A percentile compares a stretch with the other conserved stretches of the same genome.
Conservation (phyloP, 2,888 invertebrate species). For the Drosophila aldrichi region DNA sequence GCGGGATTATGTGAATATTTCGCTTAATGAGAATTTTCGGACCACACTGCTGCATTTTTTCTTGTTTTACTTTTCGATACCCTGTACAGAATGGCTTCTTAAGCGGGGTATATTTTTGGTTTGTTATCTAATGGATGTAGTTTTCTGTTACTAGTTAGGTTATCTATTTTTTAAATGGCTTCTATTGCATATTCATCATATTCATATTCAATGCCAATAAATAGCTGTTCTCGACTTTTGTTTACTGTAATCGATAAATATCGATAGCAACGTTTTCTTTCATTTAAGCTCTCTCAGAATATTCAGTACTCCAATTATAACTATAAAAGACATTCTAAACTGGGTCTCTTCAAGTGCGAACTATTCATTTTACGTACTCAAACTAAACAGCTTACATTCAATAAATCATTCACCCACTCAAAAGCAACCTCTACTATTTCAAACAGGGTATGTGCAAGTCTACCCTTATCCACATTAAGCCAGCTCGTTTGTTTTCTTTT, state of each 20-base stretch:
- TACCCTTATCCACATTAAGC: rapidly evolving
- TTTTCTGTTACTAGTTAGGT: neutral
- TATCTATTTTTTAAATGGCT: too few species aligned
- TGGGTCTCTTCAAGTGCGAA: too few species aligned
- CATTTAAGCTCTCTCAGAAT: too few species aligned
- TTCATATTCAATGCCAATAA: too few species aligned
- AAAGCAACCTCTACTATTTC: neutral
- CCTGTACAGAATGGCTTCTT: neutral
- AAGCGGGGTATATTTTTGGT: neutral
- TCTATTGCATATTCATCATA: too few species aligned
- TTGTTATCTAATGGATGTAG: neutral
- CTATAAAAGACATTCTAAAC: too few species aligned
- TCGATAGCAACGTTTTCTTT: neutral
- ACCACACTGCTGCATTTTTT: conserved; percentile 69
- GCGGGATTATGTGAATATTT: conserved; percentile 82
- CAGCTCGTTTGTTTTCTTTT: conserved; percentile 3
- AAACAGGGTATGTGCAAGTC: conserved; percentile 1
- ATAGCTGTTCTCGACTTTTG: too few species aligned
- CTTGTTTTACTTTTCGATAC: conserved; percentile 9
- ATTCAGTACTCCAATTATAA: too few species aligned
- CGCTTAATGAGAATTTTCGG: conserved; percentile 81
- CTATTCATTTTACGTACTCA: too few species aligned
- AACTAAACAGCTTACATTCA: too few species aligned
- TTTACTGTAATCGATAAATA: neutral
- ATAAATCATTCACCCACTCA: neutral